A percentile compares a stretch with the other conserved stretches of the same genome.
Evolutionary conservation across 1,140 invertebrate genomes (phyloP).

Genomic region (Melitaea cinxia): DNA sequence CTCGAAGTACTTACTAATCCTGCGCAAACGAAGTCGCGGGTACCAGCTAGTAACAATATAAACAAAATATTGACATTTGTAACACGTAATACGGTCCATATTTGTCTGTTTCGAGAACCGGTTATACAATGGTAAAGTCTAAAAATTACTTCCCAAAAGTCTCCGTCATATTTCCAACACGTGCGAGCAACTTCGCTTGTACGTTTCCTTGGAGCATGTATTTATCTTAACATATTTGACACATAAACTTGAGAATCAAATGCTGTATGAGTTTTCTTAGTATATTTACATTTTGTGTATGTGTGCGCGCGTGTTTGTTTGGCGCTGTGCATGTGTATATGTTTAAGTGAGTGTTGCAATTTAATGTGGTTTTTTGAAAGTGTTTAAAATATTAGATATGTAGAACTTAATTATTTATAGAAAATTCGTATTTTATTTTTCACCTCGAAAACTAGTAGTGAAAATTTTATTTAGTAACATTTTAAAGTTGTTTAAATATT

Average conservation of each 20-base stretch:
- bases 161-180: constrained; percentile 18
- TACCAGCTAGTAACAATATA: not conserved
- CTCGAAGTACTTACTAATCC: too few species aligned
- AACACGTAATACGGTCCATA: not conserved
- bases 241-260: not conserved
- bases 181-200: constrained; percentile 4
- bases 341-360: too few species aligned
- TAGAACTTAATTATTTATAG: not conserved
- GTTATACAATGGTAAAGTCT: constrained; percentile 15
- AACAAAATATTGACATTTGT: not conserved
- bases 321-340: not conserved
- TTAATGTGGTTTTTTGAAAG: too few species aligned
- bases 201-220: constrained; percentile 11
- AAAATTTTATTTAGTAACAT: not conserved
- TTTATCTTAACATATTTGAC: constrained; percentile 9
- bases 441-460: not conserved
- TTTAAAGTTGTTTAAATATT: not conserved
- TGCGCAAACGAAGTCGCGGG: too few species aligned
- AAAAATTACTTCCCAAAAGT: constrained; percentile 26
- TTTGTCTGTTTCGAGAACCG: constrained; percentile 9
- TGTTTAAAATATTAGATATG: too few species aligned
- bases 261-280: not conserved
- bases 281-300: not conserved
- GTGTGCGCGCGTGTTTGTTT: too few species aligned
- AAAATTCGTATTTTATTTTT: not conserved